A percentile compares a stretch with the other conserved stretches of the same genome.
phyloP scores from a whole-genome alignment of 2,113 vertebrate species.

The Hemicordylus capensis region DNA sequence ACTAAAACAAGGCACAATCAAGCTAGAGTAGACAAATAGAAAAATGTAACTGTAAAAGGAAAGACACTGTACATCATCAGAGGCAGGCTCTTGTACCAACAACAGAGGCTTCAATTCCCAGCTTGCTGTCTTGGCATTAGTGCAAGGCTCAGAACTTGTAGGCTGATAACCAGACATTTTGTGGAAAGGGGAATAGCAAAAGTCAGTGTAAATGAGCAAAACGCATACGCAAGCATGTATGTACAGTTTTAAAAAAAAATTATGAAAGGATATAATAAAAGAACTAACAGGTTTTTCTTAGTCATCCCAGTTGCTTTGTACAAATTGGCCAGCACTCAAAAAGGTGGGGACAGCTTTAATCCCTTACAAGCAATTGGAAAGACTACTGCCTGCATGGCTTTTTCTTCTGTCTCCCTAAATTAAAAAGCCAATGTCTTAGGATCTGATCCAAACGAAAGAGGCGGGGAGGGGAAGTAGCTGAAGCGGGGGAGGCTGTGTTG shows the following conservation, averaged over 20 bases:
- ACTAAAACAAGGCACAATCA: neutral
- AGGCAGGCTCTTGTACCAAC: neutral
- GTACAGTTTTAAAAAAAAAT: no score
- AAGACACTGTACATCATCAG: neutral
- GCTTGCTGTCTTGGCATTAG: neutral
- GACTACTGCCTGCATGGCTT: neutral
- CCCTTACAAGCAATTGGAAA: neutral
- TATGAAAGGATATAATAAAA: neutral
- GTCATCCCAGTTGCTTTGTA: neutral
- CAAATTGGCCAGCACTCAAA: neutral
- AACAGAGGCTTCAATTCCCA: neutral
- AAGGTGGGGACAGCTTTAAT: neutral
- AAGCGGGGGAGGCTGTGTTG: no score
- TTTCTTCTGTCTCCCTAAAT: neutral
- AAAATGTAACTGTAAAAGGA: constrained; percentile 7
- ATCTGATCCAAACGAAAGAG: neutral
- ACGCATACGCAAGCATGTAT: neutral
- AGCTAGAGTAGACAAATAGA: neutral
- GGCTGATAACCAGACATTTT: neutral
- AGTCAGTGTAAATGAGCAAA: neutral
- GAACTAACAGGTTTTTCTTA: neutral
- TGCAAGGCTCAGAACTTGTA: neutral
- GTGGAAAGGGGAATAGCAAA: neutral
- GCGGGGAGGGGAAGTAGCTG: no score
- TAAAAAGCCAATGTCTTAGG: neutral